Evolutionary conservation across 2,113 vertebrate genomes (phyloP).

Genomic region (Entomyzon cyanotis): DNA sequence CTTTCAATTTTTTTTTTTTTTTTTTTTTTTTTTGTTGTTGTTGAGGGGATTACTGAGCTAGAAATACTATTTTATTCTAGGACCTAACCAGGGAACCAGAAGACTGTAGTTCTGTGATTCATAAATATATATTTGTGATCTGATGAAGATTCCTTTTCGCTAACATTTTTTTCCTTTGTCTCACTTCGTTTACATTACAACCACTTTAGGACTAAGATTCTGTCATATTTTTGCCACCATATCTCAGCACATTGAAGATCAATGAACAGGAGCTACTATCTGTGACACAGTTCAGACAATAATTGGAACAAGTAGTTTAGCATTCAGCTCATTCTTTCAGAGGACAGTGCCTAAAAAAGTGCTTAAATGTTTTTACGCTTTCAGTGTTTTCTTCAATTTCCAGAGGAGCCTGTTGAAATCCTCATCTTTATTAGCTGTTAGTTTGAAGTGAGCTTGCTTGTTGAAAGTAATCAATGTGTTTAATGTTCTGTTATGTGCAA

Average conservation of each 20-base stretch:
- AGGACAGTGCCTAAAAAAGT: not conserved
- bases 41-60: not conserved
- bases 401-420: not conserved
- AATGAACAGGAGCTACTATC: not conserved
- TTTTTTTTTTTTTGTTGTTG: too few species aligned
- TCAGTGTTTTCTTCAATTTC: slow-evolving; percentile 19
- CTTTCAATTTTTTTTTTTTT: not conserved
- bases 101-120: not conserved
- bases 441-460: slow-evolving; percentile 22
- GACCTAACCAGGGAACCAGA: not conserved
- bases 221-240: not conserved
- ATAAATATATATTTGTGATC: not conserved
- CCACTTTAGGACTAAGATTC: not conserved
- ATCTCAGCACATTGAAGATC: not conserved
- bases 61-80: not conserved
- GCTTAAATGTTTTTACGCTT: not conserved
- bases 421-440: slow-evolving; percentile 45
- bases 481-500: slow-evolving; percentile 39
- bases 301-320: not conserved
- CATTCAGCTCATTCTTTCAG: not conserved
- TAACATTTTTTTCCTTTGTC: not conserved
- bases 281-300: not conserved
- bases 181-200: not conserved
- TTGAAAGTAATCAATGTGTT: slow-evolving; percentile 11
- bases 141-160: not conserved